phyloP scores from a whole-genome alignment of 1,140 invertebrate species.

The Caenorhabditis elegans region DNA sequence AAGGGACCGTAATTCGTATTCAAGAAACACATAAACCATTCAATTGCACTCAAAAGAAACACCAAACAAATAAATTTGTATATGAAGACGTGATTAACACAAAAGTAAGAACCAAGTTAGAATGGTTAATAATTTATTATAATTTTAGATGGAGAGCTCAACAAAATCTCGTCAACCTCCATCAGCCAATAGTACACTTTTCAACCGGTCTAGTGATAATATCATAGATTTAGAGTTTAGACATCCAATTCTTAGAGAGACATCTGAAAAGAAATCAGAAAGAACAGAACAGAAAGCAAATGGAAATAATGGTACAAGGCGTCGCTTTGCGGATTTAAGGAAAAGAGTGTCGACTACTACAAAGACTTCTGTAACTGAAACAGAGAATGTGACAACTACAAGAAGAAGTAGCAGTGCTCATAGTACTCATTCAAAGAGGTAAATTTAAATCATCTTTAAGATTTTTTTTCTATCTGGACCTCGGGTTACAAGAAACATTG shows the following conservation, averaged over 20 bases:
- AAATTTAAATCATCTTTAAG: too few relatives aligned
- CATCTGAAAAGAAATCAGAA: slow-evolving; percentile 1
- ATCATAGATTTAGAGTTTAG: slow-evolving; percentile 28
- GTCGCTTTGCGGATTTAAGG: slow-evolving; percentile 13
- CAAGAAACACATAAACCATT: slow-evolving; percentile 10
- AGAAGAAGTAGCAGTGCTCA: slow-evolving; percentile 20
- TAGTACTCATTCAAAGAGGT: not conserved
- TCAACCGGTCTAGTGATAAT: slow-evolving; percentile 14
- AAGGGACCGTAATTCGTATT: slow-evolving; percentile 19
- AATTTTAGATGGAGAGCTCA: slow-evolving; percentile 18
- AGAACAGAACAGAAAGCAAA: not conserved
- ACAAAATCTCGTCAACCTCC: not conserved
- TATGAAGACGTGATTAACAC: slow-evolving; percentile 25
- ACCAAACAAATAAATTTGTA: not conserved
- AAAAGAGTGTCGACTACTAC: slow-evolving; percentile 1
- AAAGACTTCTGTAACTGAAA: slow-evolving; percentile 2
- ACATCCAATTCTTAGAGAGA: not conserved
- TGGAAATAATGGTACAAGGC: not conserved
- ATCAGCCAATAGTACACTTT: not conserved
- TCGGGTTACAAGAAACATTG: too few relatives aligned
- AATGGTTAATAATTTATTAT: not conserved
- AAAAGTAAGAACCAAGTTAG: too few relatives aligned
- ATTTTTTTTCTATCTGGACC: too few relatives aligned
- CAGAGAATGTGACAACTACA: slow-evolving; percentile 15
- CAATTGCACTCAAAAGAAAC: slow-evolving; percentile 12